Evolutionary conservation across 1,140 invertebrate genomes (phyloP), one percentile per base, ranked within the genome.

Genomic region (Ceratitis capitata): DNA sequence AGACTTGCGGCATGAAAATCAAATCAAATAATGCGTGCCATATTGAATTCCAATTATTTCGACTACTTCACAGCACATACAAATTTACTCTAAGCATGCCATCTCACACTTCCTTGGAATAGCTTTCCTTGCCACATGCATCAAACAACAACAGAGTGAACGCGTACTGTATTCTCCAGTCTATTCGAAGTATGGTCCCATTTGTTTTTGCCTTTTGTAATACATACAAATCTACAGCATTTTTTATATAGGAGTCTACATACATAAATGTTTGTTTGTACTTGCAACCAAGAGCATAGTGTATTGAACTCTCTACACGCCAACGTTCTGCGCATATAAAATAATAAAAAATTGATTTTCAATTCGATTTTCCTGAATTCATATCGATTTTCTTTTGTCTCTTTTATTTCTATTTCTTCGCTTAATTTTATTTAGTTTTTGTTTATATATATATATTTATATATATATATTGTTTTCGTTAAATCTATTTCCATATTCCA

Each of bases 241-340:
- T n/a, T n/a, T 58, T 2, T 64, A 74, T 42, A 42, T 16, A 42
- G 0, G n/a, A 3, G 10, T 35, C 10, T 74, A n/a, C 35, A 42
- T 42, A 42, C 16, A 35, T 39, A 42, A 14, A 74, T n/a, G 2
- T 42, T 12, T 56, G 0, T n/a, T 16, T n/a, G n/a, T 56, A 19
- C 53, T 56, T 42, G 19, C 16, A 74, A 10, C 64, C 35, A 35
- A 74, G n/a, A 12, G 19, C 64, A 39, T 39, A 9, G 64, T 39
- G 64, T 74, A 74, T 74, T 74, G 64, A 74, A 74, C 64, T 74
- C 32, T 74, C 32, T n/a, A 35, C 35, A 74, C n/a, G 64, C 32
- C 5, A 6, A 74, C 19, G 7, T 19, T n/a, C 16, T 3, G 32
- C 26, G 64, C 35, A 74, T 39, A 56, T 1, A 74, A 74, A 39